Conservation (phyloP, 2,113 vertebrate genomes). For the Oostethus manadensis region DNA sequence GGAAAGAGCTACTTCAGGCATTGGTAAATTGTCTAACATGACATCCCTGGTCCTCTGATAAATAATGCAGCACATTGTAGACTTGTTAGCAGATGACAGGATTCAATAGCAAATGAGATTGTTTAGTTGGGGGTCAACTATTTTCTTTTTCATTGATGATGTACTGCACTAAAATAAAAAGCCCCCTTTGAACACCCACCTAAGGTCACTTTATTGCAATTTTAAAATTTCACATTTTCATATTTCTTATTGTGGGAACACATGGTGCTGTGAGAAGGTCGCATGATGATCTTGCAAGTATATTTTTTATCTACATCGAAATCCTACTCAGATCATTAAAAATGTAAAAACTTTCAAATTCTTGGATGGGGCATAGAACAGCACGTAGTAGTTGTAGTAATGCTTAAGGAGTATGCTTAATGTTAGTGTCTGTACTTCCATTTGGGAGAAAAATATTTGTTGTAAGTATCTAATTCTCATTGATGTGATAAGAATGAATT, state of each 20-base stretch:
- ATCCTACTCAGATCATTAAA: too few relatives aligned
- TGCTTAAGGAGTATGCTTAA: too few relatives aligned
- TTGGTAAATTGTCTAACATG: neutral
- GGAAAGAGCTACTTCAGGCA: neutral
- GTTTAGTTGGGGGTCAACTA: conserved; percentile 12
- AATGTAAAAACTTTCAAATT: too few relatives aligned
- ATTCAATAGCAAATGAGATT: neutral
- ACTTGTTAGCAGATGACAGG: neutral
- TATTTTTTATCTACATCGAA: too few relatives aligned
- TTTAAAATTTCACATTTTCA: neutral
- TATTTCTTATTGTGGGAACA: conserved; percentile 29
- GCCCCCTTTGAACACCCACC: conserved; percentile 3
- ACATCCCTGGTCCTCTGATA: neutral
- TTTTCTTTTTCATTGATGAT: conserved; percentile 4
- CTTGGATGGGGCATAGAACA: too few relatives aligned
- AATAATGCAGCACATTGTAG: neutral
- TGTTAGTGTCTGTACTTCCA: too few relatives aligned
- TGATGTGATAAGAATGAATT: too few relatives aligned
- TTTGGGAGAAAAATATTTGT: too few relatives aligned
- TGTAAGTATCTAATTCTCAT: too few relatives aligned
- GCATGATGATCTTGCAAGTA: neutral
- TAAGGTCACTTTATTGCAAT: neutral
- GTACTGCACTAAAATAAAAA: conserved; percentile 42
- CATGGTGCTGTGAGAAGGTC: neutral
- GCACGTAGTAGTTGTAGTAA: too few relatives aligned